A percentile compares a stretch with the other conserved stretches of the same genome.
phyloP scores from a whole-genome alignment of 2,888 invertebrate genomes.

The Campoplex nolae region DNA sequence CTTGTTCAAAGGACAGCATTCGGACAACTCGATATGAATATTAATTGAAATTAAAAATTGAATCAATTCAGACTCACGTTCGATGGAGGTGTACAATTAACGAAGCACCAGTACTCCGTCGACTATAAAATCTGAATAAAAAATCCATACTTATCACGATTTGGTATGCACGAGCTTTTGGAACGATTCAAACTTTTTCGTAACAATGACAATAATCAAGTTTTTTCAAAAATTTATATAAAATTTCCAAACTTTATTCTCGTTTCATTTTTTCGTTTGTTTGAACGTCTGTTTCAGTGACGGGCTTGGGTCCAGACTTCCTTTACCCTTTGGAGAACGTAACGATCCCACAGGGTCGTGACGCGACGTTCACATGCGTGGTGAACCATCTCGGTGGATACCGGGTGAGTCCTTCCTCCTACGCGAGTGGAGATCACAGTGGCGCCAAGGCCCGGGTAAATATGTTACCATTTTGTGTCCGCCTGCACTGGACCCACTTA shows the following conservation, averaged over 20 bases:
- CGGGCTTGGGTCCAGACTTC: conserved; percentile 93
- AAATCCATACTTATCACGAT: too few relatives aligned
- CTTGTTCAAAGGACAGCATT: not conserved
- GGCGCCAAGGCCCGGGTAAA: conserved; percentile 83
- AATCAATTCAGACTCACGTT: not conserved
- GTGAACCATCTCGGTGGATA: conserved; percentile 93
- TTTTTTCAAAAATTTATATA: not conserved
- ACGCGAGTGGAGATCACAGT: conserved; percentile 84
- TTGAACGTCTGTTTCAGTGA: conserved; percentile 83
- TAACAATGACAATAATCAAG: not conserved
- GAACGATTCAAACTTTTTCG: not conserved
- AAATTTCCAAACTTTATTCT: not conserved
- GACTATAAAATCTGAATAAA: too few relatives aligned
- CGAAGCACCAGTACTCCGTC: not conserved
- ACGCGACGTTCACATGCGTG: conserved; percentile 94
- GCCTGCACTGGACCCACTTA: conserved; percentile 80
- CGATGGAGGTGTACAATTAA: not conserved
- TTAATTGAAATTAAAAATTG: not conserved
- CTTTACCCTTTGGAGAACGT: conserved; percentile 92
- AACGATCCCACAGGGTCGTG: conserved; percentile 93
- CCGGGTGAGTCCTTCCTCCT: conserved; percentile 91
- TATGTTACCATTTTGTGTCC: conserved; percentile 81
- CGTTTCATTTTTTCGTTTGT: not conserved
- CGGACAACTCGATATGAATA: not conserved
- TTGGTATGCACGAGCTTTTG: not conserved